Evolutionary conservation across 2,888 invertebrate genomes (phyloP).

Genomic region (Dryococelus australis): DNA sequence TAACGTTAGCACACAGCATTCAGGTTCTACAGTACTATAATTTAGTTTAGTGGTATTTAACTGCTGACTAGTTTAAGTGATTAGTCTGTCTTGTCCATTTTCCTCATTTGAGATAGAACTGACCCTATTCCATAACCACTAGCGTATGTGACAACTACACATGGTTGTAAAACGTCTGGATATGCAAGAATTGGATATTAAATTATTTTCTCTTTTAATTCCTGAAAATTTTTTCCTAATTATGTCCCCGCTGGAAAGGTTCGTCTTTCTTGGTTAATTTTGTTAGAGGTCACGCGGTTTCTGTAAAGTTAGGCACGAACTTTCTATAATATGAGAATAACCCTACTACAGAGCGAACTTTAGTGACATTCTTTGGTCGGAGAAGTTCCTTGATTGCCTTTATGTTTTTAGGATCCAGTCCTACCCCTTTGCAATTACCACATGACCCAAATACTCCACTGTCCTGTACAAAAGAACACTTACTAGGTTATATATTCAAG

Average conservation of each 20-base stretch:
- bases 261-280: too few species aligned
- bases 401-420: too few species aligned
- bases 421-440: too few species aligned
- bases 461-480: slow-evolving; percentile 49
- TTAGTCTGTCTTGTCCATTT: slow-evolving; percentile 41
- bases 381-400: too few species aligned
- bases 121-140: slow-evolving; percentile 49
- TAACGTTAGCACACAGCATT: too few species aligned
- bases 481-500: slow-evolving; percentile 26
- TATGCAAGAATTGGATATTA: slow-evolving; percentile 46
- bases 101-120: slow-evolving; percentile 46
- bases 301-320: too few species aligned
- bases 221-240: neutral
- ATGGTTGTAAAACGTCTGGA: slow-evolving; percentile 47
- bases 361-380: too few species aligned
- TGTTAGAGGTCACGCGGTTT: too few species aligned
- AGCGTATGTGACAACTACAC: slow-evolving; percentile 51
- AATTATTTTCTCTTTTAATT: neutral
- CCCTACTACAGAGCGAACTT: too few species aligned
- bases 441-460: slow-evolving; percentile 41
- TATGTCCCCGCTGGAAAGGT: too few species aligned
- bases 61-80: slow-evolving; percentile 24
- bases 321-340: too few species aligned
- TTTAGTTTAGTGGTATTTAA: neutral
- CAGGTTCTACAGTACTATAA: too few species aligned